Evolutionary conservation across 2,797 vertebrate species (phyloP), one percentile per base, ranked within the genome.

Genomic region (Sardinella longiceps): DNA sequence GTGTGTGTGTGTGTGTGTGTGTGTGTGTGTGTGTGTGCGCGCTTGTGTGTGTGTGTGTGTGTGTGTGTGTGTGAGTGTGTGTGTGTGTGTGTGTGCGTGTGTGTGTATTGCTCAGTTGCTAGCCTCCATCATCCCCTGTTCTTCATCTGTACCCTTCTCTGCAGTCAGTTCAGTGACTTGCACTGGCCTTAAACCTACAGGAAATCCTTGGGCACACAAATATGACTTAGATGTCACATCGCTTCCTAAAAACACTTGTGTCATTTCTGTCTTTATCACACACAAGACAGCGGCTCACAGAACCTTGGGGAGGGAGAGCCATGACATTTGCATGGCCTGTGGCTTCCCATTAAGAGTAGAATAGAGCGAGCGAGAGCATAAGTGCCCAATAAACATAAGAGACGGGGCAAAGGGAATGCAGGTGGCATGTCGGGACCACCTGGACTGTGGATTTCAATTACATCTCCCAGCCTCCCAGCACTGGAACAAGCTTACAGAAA

Each of bases 371-470:
- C 87, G 70, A 83, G 85, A 85, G 87, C 84, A 81, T 80, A 85
- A 87, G 80, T 45, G 80, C 84, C 87, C 84, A 86, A 86, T 87
- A 90, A 88, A 84, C 85, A 83, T 80, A 87, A 84, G 84, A 74
- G 83, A 88, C n/a, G n/a, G 86, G 81, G 88, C 86, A 33, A 12
- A 15, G 28, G 14, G 15, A 37, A 86, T 89, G 87, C 87, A 86
- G 87, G 70, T 82, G 80, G 83, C 84, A 84, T 60, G 82, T 82
- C 70, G 45, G 85, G 50, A 28, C 58, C 86, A 81, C 80, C 88
- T 87, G 88, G 86, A 86, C 87, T 87, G 84, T 88, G 87, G 89
- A 88, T 90, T 90, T 90, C 89, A 90, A 90, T 90, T 87, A 70
- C 63, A 70, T 30, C 58, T 88, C 53, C 56, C 66, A 87, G 85